Conservation (phyloP, 2,797 vertebrate species). For the Spinus olivaceus region DNA sequence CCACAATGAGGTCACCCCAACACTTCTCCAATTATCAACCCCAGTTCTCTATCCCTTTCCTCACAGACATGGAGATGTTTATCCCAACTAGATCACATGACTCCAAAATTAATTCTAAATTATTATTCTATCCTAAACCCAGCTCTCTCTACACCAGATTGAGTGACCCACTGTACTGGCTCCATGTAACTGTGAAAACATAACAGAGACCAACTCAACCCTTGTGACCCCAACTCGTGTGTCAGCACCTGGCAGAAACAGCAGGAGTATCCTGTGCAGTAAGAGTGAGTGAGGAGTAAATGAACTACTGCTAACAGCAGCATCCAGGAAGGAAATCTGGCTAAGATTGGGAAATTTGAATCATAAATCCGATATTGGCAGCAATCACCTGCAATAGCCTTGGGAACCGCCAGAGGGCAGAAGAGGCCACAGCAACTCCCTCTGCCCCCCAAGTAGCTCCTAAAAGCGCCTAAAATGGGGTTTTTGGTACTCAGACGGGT, state of each 20-base stretch:
- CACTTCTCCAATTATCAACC: neutral
- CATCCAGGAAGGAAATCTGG: neutral
- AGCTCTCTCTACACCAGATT: neutral
- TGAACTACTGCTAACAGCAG: neutral
- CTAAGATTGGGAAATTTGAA: accelerated
- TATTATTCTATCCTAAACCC: neutral
- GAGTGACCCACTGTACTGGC: neutral
- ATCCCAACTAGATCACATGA: neutral
- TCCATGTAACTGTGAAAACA: neutral
- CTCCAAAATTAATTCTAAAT: neutral
- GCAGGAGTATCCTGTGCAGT: neutral
- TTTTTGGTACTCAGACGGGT: neutral
- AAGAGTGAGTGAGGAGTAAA: neutral
- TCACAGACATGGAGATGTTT: neutral
- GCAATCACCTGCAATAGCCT: neutral
- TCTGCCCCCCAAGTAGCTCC: neutral
- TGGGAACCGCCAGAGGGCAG: constrained; percentile 5
- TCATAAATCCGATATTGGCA: accelerated
- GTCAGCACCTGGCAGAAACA: accelerated
- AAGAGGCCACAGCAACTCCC: neutral
- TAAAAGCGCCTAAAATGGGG: neutral
- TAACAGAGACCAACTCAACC: neutral
- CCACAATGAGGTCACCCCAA: neutral
- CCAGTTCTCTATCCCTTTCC: neutral
- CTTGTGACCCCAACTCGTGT: neutral